Conservation (phyloP, 2,797 vertebrate genomes). For the Moxostoma hubbsi region DNA sequence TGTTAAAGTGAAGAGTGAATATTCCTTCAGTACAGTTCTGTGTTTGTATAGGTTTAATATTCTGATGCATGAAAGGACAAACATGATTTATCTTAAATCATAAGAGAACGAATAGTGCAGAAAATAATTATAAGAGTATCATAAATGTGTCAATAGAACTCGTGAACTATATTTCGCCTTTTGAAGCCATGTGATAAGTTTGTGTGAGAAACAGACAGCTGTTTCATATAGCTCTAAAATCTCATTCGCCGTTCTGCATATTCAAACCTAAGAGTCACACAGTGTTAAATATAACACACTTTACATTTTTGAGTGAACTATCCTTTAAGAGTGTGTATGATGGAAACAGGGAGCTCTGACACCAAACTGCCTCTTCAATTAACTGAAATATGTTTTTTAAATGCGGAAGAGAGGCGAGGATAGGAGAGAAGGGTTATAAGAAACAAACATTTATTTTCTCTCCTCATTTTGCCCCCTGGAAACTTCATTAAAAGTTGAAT, state of each 20-base stretch:
- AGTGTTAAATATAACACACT: too few relatives aligned
- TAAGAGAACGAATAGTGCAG: not conserved
- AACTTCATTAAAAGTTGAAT: slow-evolving; percentile 71
- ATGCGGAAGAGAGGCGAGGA: too few relatives aligned
- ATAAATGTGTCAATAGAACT: too few relatives aligned
- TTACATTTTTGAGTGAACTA: too few relatives aligned
- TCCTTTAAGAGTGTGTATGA: not conserved
- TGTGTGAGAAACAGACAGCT: too few relatives aligned
- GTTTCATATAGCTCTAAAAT: too few relatives aligned
- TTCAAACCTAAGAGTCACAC: too few relatives aligned
- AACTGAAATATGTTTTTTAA: too few relatives aligned
- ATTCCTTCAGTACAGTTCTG: not conserved
- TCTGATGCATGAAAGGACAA: not conserved
- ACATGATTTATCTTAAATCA: not conserved
- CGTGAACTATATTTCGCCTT: too few relatives aligned
- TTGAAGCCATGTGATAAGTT: too few relatives aligned
- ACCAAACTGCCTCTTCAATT: not conserved
- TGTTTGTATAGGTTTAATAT: not conserved
- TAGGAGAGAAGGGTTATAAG: not conserved
- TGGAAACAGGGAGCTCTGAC: not conserved
- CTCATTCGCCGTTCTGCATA: too few relatives aligned
- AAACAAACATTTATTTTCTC: slow-evolving; percentile 47
- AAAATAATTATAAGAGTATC: too few relatives aligned
- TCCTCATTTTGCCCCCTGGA: slow-evolving; percentile 45
- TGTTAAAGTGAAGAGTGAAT: not conserved